Evolutionary conservation across 2,113 vertebrate genomes (phyloP), one percentile per base, ranked within the genome.

Genomic region (Chaenogobius annularis): DNA sequence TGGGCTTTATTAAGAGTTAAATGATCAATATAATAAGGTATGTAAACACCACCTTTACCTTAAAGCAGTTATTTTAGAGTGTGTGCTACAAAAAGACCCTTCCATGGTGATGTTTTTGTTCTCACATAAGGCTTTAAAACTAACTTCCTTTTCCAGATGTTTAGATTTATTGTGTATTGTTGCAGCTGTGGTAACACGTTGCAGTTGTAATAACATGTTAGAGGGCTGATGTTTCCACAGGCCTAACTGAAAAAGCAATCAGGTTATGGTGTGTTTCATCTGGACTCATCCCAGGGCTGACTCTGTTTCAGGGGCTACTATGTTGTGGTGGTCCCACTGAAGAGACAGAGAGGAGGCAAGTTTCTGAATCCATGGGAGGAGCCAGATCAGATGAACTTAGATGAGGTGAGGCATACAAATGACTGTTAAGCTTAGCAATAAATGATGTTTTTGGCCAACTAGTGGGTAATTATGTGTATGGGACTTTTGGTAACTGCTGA

Each of bases 341-440:
- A 96, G 94, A 99, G 96, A 77, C 96, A 96, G 85, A 93, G 95
- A 90, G 90, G 86, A 72, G 97, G 98, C 70, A 98, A 98, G 89
- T 98, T 98, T 90, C 89, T 95, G 82, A 99, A 98, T 82, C 94
- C 93, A 3, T 97, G 95, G 95, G 94, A 95, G 62, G 97, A 96
- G 74, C 97, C 98, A 0, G 98, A 99, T 89, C 96, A 98, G 88
- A 98, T 99, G 95, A 96, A 98, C 89, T 86, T 99, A 84, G 97
- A 99, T 88, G 98, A 99, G 96, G 98, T 99, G 93, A 84, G 73
- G 48, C 22, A 6, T 12, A 31, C 22, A 63, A 63, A 63, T 63
- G 35, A 37, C 61, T 40, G 61, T 40, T 20, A 63, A 63, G 35
- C 61, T 19, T 63, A 4, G 35, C 9, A 20, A 43, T 40, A n/a